Evolutionary conservation across 1,140 invertebrate genomes (phyloP).

Genomic region (Monochamus saltuarius): DNA sequence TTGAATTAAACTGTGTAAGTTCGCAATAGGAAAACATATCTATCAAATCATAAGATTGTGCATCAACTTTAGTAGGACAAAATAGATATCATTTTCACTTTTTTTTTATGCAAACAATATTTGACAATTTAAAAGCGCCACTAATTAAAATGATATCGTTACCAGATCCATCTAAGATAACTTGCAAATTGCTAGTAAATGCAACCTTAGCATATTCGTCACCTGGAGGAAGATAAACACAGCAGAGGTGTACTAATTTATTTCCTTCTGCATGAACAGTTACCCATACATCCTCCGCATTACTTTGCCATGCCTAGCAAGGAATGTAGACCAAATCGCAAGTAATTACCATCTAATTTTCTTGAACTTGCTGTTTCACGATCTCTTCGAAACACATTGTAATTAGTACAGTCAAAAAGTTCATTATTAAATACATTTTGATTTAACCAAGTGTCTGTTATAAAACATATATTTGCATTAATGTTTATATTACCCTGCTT

Average conservation of each 20-base stretch:
- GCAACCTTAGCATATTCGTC: neutral
- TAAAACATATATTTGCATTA: neutral
- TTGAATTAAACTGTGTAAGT: neutral
- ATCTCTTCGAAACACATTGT: conserved; percentile 6
- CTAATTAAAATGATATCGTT: neutral
- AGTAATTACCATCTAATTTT: neutral
- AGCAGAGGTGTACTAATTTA: conserved; percentile 3
- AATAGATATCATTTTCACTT: neutral
- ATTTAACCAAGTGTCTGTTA: neutral
- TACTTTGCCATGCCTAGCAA: neutral
- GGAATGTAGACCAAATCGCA: neutral
- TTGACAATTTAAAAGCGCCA: conserved; percentile 3
- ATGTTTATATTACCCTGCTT: neutral
- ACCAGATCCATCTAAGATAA: neutral
- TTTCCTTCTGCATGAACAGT: neutral
- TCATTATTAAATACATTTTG: neutral
- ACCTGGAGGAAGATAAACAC: neutral
- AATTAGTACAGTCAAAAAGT: neutral
- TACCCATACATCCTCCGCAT: no score
- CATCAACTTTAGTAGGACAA: neutral
- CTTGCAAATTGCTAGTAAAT: neutral
- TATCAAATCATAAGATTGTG: neutral
- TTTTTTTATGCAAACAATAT: neutral
- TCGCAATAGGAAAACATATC: neutral
- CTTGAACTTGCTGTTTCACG: neutral